These are phyloP conservation scores for Sebastes wilsoni DNA, from an alignment of 2,797 vertebrate species.

Conservation along the genomic window DNA sequence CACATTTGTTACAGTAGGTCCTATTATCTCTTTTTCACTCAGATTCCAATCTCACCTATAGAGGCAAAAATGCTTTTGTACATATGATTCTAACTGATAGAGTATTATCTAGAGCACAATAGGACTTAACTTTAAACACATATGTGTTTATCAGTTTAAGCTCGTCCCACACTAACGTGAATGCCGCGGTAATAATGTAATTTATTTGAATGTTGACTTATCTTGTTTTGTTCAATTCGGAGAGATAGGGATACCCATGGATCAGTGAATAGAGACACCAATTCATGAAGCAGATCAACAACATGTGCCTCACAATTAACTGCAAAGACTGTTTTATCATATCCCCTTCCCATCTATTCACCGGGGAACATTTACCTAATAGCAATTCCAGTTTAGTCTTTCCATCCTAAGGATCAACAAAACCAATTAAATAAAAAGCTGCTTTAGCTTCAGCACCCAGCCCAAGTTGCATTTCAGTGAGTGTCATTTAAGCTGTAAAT, in stretches of 20 bases:
- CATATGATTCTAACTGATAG: background rate
- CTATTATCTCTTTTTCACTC: background rate
- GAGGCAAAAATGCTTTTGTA: background rate
- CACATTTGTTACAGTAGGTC: background rate
- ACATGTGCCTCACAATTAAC: background rate
- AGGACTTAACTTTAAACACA: background rate
- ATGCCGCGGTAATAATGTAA: background rate
- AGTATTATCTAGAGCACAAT: background rate
- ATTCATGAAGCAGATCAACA: constrained; percentile 5
- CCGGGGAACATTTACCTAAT: constrained; percentile 15
- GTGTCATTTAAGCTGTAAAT: constrained; percentile 19
- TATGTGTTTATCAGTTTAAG: background rate
- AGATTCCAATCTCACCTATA: background rate
- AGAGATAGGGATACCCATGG: background rate
- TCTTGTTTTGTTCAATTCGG: constrained; percentile 12
- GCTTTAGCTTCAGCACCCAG: background rate
- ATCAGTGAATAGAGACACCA: constrained; percentile 6
- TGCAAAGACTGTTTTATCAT: background rate
- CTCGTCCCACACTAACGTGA: background rate
- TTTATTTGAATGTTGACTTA: background rate
- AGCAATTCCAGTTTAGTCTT: constrained; percentile 11
- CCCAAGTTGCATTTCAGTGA: background rate
- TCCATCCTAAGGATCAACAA: constrained; percentile 10
- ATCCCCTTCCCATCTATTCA: background rate
- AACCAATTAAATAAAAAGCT: constrained; percentile 28